Evolutionary conservation across 37 sponge, comb jelly and placozoan genomes (phyloP).

Genomic region (Mnemiopsis leidyi): DNA sequence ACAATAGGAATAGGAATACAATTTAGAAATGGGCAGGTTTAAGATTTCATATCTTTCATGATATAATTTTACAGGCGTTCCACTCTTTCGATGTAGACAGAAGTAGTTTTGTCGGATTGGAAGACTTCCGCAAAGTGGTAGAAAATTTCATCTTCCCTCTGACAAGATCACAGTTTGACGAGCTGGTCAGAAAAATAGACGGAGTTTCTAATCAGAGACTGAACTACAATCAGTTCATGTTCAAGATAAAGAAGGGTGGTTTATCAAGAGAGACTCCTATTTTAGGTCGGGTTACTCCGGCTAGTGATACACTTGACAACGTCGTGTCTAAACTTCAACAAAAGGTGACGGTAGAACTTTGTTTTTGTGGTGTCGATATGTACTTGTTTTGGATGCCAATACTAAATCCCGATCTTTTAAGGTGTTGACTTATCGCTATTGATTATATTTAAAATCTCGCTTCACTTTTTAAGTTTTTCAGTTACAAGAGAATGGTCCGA

Average conservation of each 20-base stretch:
- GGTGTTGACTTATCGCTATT: too few relatives aligned
- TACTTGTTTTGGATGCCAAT: too few relatives aligned
- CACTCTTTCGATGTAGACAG: slow-evolving; percentile 31
- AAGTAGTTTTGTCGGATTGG: slow-evolving; percentile 26
- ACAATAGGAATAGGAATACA: too few relatives aligned
- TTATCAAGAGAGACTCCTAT: background rate
- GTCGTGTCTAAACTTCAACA: slow-evolving; percentile 37
- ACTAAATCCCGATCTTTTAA: too few relatives aligned
- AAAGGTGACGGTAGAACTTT: background rate
- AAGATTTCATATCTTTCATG: too few relatives aligned
- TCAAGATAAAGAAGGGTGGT: slow-evolving; percentile 8
- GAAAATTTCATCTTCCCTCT: slow-evolving; percentile 53
- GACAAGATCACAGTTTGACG: slow-evolving; percentile 12
- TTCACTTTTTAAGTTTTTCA: background rate
- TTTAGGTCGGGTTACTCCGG: slow-evolving; percentile 32
- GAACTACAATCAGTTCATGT: slow-evolving; percentile 51
- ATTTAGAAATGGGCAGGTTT: too few relatives aligned
- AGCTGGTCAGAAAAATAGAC: slow-evolving; percentile 10
- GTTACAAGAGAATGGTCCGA: slow-evolving; percentile 33
- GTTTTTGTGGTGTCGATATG: too few relatives aligned
- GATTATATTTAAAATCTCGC: too few relatives aligned
- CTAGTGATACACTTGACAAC: slow-evolving; percentile 25
- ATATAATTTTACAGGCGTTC: slow-evolving; percentile 34
- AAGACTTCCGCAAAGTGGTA: slow-evolving; percentile 5
- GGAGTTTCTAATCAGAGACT: slow-evolving; percentile 39